Conservation (phyloP, 2,888 invertebrate species). For the Spatulosminthurus flaviceps region DNA sequence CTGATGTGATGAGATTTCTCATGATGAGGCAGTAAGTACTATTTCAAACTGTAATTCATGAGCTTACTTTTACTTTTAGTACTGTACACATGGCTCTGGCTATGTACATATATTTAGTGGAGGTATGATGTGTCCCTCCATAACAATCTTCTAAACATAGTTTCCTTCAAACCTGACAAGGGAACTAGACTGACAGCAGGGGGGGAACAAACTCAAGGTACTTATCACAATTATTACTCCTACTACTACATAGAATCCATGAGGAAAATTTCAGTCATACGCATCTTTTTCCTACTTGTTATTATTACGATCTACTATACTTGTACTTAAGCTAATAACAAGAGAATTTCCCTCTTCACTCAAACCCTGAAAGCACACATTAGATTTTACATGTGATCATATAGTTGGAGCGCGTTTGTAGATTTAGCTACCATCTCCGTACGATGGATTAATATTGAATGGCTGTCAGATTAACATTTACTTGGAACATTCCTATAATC, state of each 20-base stretch:
- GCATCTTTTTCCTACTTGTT: neutral
- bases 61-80: neutral
- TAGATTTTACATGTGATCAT: no score
- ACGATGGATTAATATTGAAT: neutral
- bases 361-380: no score
- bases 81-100: neutral
- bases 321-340: neutral
- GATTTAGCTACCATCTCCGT: neutral
- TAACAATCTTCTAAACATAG: no score
- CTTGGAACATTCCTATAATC: neutral
- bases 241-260: no score
- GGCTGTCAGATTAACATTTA: neutral
- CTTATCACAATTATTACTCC: conserved; percentile 7
- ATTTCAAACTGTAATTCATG: neutral
- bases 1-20: conserved; percentile 12
- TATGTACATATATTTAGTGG: neutral
- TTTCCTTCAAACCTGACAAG: neutral
- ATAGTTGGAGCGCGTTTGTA: no score
- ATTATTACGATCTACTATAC: no score
- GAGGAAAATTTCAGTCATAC: neutral
- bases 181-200: neutral
- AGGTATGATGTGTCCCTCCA: no score
- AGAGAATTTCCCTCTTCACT: no score
- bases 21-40: conserved; percentile 3
- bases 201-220: conserved; percentile 7